phyloP scores from a whole-genome alignment of 2,797 vertebrate species.

The Remorina albescens region DNA sequence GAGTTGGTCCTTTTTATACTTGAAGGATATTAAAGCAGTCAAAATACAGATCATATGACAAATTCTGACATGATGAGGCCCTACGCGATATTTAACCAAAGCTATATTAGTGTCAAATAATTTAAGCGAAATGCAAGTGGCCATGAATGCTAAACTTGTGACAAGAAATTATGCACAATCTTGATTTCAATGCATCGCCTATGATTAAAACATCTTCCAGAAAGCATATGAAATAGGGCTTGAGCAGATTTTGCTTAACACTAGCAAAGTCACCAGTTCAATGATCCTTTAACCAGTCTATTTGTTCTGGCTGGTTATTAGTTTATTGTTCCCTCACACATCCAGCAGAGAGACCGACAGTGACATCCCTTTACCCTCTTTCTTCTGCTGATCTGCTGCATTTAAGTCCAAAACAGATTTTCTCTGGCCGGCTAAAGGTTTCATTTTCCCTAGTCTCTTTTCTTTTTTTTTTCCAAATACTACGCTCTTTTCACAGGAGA shows the following conservation, averaged over 20 bases:
- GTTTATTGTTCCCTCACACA: neutral
- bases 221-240: neutral
- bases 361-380: neutral
- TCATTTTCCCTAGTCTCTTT: neutral
- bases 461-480: too few species aligned
- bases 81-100: constrained; percentile 1
- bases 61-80: neutral
- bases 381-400: constrained; percentile 3
- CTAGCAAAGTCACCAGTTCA: neutral
- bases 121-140: neutral
- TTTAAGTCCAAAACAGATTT: neutral
- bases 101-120: constrained; percentile 3
- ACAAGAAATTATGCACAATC: constrained; percentile 2
- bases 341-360: neutral
- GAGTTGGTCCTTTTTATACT: constrained; percentile 5
- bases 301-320: constrained; percentile 16
- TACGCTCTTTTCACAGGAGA: neutral
- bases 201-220: constrained; percentile 15
- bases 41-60: constrained; percentile 4
- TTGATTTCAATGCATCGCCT: neutral
- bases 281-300: constrained; percentile 15
- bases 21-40: constrained; percentile 13
- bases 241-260: neutral
- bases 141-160: neutral
- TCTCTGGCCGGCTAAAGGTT: neutral